Evolutionary conservation across 1,140 invertebrate genomes (phyloP).

Genomic region (Neotoxoptera formosana): DNA sequence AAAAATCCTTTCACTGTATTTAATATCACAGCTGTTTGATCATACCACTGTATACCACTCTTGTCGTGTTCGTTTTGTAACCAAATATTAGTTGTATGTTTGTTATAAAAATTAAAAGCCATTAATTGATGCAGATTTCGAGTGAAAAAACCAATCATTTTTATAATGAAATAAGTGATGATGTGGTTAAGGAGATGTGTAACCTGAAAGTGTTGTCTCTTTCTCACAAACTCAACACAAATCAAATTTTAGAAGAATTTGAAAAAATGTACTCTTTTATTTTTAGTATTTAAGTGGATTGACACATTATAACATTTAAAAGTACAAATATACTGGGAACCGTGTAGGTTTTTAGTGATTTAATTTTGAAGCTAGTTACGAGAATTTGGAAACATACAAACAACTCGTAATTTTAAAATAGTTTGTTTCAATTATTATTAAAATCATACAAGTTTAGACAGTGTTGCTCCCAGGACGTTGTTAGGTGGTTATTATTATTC

Average conservation of each 20-base stretch:
- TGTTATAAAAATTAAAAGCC: not conserved
- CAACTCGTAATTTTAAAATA: not conserved
- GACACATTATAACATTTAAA: too few species aligned
- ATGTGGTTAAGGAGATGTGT: not conserved
- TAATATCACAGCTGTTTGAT: not conserved
- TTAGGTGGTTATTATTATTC: not conserved
- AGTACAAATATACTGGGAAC: not conserved
- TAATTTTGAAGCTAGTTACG: too few species aligned
- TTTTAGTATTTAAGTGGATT: not conserved
- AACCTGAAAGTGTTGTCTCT: too few species aligned
- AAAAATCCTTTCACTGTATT: slow-evolving; percentile 7
- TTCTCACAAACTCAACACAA: too few species aligned
- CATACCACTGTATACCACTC: not conserved
- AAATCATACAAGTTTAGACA: not conserved
- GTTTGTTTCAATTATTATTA: not conserved
- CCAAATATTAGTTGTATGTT: not conserved
- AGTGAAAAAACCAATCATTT: not conserved
- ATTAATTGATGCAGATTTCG: not conserved
- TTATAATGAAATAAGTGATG: not conserved
- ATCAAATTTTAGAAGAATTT: not conserved
- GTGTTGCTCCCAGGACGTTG: not conserved
- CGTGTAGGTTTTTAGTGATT: not conserved
- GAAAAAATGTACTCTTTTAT: not conserved
- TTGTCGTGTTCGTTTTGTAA: not conserved
- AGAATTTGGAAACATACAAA: not conserved